Evolutionary conservation across 1,140 invertebrate genomes (phyloP), one percentile per base, ranked within the genome.

Genomic region (Bradysia coprophila): DNA sequence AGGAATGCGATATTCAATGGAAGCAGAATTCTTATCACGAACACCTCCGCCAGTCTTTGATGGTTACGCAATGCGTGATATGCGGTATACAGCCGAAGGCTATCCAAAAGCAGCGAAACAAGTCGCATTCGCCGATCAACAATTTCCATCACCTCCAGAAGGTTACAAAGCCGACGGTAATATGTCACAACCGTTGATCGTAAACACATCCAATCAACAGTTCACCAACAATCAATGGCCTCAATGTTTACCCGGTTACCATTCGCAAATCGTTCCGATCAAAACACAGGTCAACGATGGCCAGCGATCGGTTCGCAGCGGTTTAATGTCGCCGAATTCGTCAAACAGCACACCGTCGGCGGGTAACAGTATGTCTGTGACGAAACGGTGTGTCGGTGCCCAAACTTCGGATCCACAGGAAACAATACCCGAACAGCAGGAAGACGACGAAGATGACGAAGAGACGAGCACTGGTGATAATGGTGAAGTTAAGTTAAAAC

Each of bases 1-100:
- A 47, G 68, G 62, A 32, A 66, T 72, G 18, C 64, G 75, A 22
- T 78, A 71, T 46, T 72, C 73, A 1, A 61, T 75, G 4, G 76
- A 80, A 49, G 75, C 76, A 2, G 76, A 80, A 54, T 78, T 76
- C 48, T 56, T 78, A 10, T 66, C 71, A 21, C 58, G 68, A 11
- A 65, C 68, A 44, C 46, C 46, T 38, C 56, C 62, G 3, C 54
- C 59, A 9, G 57, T 51, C 37, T 70, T 69, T 56, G 70, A 65
- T 51, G 68, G 61, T 55, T 71, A 64, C 58, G 66, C 57, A 43
- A 59, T 66, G 43, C 63, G 70, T 31, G 76, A 80, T 49, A 71
- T 82, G 13, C 69, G 81, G 44, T 81, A 83, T 53, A 83, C 81
- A 2, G 72, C 75, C 21, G 81, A 84, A 48, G 81, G 82, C 1